These are phyloP conservation scores for Eupeodes latifasciatus DNA, from an alignment of 2,888 invertebrate species.

Conservation along the genomic window DNA sequence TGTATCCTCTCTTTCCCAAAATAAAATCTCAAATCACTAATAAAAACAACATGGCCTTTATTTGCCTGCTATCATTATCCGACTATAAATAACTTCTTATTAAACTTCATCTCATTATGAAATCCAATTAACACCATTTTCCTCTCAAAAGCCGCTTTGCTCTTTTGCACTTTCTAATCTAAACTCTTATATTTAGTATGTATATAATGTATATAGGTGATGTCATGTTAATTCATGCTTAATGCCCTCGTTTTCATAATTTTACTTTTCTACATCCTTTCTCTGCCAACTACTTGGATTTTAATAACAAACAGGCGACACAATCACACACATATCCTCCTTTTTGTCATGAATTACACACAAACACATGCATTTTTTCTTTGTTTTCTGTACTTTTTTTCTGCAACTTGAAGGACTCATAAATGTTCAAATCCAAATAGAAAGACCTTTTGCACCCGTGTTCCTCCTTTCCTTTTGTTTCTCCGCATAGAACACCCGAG, in stretches of 20 bases:
- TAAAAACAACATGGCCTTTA: background rate
- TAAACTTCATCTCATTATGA: slow-evolving; percentile 37
- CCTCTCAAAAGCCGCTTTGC: slow-evolving; percentile 21
- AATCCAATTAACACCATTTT: slow-evolving; percentile 66
- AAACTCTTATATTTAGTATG: background rate
- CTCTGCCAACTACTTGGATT: background rate
- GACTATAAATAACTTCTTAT: background rate
- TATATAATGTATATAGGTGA: background rate
- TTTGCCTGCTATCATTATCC: background rate
- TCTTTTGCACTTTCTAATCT: slow-evolving; percentile 11
- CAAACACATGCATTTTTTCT: slow-evolving; percentile 8
- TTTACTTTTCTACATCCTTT: slow-evolving; percentile 23
- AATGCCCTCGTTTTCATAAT: slow-evolving; percentile 53
- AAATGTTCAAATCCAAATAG: slow-evolving; percentile 62
- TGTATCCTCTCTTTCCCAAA: too few species aligned
- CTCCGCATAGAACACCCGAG: background rate
- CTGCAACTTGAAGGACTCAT: slow-evolving; percentile 61
- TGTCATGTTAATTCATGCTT: slow-evolving; percentile 53
- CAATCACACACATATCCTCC: slow-evolving; percentile 50
- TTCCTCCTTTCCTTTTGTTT: background rate
- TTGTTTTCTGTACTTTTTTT: background rate
- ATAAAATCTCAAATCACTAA: background rate
- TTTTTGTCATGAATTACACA: background rate
- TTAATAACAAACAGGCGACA: slow-evolving; percentile 57
- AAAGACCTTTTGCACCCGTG: background rate